Evolutionary conservation across 2,797 vertebrate species (phyloP), one percentile per base, ranked within the genome.

Genomic region (Gambelia wislizenii): DNA sequence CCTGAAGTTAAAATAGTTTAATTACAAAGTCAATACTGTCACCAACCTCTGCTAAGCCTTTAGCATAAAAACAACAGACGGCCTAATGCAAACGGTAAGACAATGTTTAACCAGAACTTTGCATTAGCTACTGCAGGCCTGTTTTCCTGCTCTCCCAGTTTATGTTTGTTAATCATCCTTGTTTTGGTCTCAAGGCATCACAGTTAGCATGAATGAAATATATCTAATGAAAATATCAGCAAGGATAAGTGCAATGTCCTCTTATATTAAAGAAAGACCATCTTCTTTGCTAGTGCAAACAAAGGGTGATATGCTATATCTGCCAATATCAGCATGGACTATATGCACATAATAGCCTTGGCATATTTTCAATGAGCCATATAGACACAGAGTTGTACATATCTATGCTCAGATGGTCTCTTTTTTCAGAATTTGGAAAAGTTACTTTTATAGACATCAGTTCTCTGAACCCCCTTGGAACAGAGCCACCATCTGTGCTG

Each of bases 21-120:
- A 99, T 99, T 99, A 98, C 99, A 99, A 98, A 99, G 99, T 99
- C 98, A 99, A 99, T 99, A 99, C 98, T 97, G 98, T 96, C 97
- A 96, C 97, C 98, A 98, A 98, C 98, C 98, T 98, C 98, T 97
- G 97, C 97, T 92, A 94, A 97, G 97, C 95, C 98, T 98, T 98
- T 93, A 97, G 98, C 95, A 97, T 98, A 98, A 99, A 99, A 99
- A 99, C 99, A 99, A 99, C 99, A 99, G 99, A 99, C 98, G 99
- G 99, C 95, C 92, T 95, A 98, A 98, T 95, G 98, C 98, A 99
- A 99, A 99, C 97, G 97, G 96, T 97, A 95, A 96, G 99, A 96
- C 98, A 99, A 99, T 99, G 97, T 99, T 99, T 99, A 99, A 99
- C 99, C 97, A 99, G 98, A 98, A 98, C 98, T 99, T 97, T 98